A percentile compares a stretch with the other conserved stretches of the same genome.
These are phyloP conservation scores for Lycodopsis pacificus DNA, from an alignment of 2,797 vertebrate genomes.

Conservation along the genomic window DNA sequence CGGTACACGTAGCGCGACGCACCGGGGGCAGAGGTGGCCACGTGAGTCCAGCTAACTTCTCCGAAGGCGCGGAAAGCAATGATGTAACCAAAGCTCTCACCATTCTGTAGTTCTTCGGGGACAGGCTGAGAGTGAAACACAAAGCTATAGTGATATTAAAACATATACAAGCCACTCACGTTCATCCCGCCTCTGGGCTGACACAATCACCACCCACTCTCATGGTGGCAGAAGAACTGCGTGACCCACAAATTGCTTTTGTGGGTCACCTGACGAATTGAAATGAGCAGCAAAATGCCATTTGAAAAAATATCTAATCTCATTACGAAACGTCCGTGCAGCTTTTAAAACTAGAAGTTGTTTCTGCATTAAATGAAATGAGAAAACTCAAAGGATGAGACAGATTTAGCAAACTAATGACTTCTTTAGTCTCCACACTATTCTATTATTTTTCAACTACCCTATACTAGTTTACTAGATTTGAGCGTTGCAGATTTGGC, in stretches of 20 bases:
- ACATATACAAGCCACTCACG: conserved; percentile 85
- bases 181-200: conserved; percentile 62
- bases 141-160: conserved; percentile 91
- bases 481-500: conserved; percentile 37
- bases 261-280: conserved; percentile 73
- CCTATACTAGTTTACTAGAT: conserved; percentile 6
- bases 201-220: conserved; percentile 48
- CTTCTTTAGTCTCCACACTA: conserved; percentile 45
- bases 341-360: conserved; percentile 62
- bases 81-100: conserved; percentile 96
- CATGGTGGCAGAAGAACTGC: conserved; percentile 36
- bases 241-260: conserved; percentile 73
- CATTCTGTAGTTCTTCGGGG: conserved; percentile 96
- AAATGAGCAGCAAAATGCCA: conserved; percentile 66
- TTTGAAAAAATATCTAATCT: conserved; percentile 49
- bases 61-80: conserved; percentile 93
- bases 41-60: conserved; percentile 92
- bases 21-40: conserved; percentile 92
- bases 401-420: conserved; percentile 51
- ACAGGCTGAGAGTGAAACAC: conserved; percentile 91
- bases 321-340: conserved; percentile 51
- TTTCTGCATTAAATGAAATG: conserved; percentile 65
- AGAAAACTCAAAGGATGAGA: conserved; percentile 56
- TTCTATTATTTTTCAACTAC: conserved; percentile 40
- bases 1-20: conserved; percentile 90